Percentiles rank a stretch among this genome's conserved stretches.
These are phyloP conservation scores for Coecobrya sp. DNA, from an alignment of 2,888 invertebrate species.

Conservation along the genomic window DNA sequence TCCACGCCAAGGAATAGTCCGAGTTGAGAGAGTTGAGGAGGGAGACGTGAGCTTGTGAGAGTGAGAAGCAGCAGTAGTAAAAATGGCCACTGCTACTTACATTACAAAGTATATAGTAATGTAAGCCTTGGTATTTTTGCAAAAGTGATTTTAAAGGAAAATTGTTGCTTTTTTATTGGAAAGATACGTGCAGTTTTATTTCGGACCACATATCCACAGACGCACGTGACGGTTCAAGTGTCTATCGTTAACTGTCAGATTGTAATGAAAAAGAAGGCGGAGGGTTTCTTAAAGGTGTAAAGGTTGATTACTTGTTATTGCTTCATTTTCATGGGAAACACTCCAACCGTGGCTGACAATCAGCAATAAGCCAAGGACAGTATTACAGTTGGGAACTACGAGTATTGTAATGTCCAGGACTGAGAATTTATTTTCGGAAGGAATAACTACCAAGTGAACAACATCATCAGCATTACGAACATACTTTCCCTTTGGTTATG, in stretches of 20 bases:
- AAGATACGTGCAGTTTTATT: slow-evolving; percentile 5
- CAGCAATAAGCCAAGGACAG: neutral
- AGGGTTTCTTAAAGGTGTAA: neutral
- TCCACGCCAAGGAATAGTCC: slow-evolving; percentile 37
- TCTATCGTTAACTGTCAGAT: neutral
- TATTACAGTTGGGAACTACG: neutral
- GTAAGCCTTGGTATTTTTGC: neutral
- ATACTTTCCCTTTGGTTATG: neutral
- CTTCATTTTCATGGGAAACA: neutral
- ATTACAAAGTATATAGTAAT: slow-evolving; percentile 14
- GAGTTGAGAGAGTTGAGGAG: slow-evolving; percentile 56
- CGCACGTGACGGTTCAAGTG: slow-evolving; percentile 12
- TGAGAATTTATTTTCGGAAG: neutral
- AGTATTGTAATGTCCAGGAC: neutral
- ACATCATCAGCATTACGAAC: neutral
- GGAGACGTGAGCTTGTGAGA: slow-evolving; percentile 44
- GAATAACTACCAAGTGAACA: neutral
- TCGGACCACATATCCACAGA: neutral
- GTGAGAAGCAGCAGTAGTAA: neutral
- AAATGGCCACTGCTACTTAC: neutral
- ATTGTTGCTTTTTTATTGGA: slow-evolving; percentile 39
- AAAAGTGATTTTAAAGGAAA: slow-evolving; percentile 33
- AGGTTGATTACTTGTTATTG: neutral
- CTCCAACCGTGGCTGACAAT: neutral
- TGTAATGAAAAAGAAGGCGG: neutral